Percentiles rank a stretch among this genome's conserved stretches.
Conservation (phyloP, 1,140 invertebrate genomes). For the Phthorimaea operculella region DNA sequence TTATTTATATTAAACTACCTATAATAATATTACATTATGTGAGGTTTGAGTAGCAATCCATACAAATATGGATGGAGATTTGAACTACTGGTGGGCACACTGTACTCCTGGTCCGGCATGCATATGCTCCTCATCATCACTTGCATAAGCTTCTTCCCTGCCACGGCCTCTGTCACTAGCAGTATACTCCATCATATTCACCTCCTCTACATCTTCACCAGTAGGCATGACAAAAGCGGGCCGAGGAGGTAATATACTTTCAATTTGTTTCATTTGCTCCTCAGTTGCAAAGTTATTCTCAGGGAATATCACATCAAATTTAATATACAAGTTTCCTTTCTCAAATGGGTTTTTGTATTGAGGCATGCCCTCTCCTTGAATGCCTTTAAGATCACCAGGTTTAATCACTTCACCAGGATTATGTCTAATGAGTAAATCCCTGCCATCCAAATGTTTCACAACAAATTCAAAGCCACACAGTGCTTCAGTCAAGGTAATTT, state of each 20-base stretch:
- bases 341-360: slow-evolving; percentile 83
- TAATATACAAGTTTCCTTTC: slow-evolving; percentile 88
- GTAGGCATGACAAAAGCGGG: slow-evolving; percentile 74
- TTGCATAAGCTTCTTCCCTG: slow-evolving; percentile 73
- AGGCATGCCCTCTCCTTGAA: slow-evolving; percentile 93
- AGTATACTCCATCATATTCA: slow-evolving; percentile 82
- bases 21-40: slow-evolving; percentile 51
- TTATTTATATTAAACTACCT: slow-evolving; percentile 36
- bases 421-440: slow-evolving; percentile 79
- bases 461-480: slow-evolving; percentile 90
- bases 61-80: slow-evolving; percentile 32
- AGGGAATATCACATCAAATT: slow-evolving; percentile 89
- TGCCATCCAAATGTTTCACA: slow-evolving; percentile 86
- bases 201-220: slow-evolving; percentile 85
- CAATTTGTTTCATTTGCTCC: slow-evolving; percentile 75
- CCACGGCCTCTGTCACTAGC: slow-evolving; percentile 62
- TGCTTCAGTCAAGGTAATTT: slow-evolving; percentile 85
- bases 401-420: slow-evolving; percentile 80
- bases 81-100: slow-evolving; percentile 77
- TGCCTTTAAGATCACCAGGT: slow-evolving; percentile 82
- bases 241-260: slow-evolving; percentile 76
- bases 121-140: slow-evolving; percentile 74
- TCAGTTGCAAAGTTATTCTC: slow-evolving; percentile 80
- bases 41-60: slow-evolving; percentile 54
- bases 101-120: slow-evolving; percentile 71